Evolutionary conservation across 2,888 invertebrate genomes (phyloP).

Genomic region (Machimus rusticus): DNA sequence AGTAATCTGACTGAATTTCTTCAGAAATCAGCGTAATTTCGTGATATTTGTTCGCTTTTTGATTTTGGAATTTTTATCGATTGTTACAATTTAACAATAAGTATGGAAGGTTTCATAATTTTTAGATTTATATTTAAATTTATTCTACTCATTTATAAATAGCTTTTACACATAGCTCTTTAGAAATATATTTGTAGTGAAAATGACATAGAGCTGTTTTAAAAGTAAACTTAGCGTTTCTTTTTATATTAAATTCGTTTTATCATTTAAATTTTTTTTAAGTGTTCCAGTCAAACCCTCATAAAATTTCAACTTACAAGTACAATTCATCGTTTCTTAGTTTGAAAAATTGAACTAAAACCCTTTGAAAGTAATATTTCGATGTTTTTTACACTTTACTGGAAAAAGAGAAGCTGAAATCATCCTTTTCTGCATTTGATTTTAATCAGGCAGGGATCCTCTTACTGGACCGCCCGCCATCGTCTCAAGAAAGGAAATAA

Average conservation of each 20-base stretch:
- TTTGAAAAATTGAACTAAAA: background rate
- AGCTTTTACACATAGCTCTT: too few species aligned
- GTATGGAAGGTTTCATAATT: too few species aligned
- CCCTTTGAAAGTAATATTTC: background rate
- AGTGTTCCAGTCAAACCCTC: background rate
- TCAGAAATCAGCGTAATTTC: too few species aligned
- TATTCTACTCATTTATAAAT: too few species aligned
- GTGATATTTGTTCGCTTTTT: too few species aligned
- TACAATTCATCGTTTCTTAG: background rate
- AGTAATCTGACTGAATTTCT: too few species aligned
- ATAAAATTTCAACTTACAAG: background rate
- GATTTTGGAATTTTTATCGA: too few species aligned
- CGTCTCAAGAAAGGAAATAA: background rate
- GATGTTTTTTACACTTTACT: background rate
- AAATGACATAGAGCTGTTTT: too few species aligned
- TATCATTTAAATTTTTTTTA: background rate
- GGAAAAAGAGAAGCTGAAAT: background rate
- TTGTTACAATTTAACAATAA: too few species aligned
- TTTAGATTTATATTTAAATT: too few species aligned
- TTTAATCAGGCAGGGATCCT: background rate
- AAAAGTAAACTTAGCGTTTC: too few species aligned
- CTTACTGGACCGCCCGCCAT: background rate
- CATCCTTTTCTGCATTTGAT: background rate
- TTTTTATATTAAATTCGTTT: too few species aligned
- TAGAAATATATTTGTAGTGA: background rate